These are phyloP conservation scores for Lagodon rhomboides DNA, from an alignment of 2,797 vertebrate species.

Conservation along the genomic window DNA sequence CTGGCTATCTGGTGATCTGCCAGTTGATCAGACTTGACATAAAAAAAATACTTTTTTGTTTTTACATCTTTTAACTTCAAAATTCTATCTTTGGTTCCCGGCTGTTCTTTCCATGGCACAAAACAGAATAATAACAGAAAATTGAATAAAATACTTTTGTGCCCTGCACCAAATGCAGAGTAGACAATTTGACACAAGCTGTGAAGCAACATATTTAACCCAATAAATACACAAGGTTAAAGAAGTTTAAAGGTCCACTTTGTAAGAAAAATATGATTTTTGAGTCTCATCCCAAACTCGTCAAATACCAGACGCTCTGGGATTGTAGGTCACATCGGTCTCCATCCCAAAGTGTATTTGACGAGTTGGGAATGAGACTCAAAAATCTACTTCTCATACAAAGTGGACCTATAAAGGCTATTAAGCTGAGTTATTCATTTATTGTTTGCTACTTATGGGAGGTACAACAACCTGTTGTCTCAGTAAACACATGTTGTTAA, in stretches of 20 bases:
- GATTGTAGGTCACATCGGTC: too few species aligned
- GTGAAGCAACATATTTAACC: neutral
- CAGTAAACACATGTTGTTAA: neutral
- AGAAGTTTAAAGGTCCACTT: neutral
- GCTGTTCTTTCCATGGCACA: neutral
- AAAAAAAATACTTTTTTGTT: neutral
- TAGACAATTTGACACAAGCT: neutral
- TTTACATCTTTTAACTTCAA: neutral
- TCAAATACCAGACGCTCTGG: too few species aligned
- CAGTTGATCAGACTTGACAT: neutral
- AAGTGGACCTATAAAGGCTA: too few species aligned
- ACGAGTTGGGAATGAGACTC: too few species aligned
- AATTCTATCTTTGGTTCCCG: neutral
- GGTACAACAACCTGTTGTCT: neutral
- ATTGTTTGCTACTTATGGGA: too few species aligned
- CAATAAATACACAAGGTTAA: neutral
- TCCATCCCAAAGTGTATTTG: too few species aligned
- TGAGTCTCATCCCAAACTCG: too few species aligned
- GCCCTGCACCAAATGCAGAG: neutral
- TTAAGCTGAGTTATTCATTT: neutral
- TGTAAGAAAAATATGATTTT: too few species aligned
- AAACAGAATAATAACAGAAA: neutral
- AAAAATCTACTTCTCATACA: too few species aligned
- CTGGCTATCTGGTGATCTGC: neutral
- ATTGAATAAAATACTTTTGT: neutral